Base-by-base conservation (phyloP, 2,113 vertebrate genomes). In the Paedocypris sp. region DNA sequence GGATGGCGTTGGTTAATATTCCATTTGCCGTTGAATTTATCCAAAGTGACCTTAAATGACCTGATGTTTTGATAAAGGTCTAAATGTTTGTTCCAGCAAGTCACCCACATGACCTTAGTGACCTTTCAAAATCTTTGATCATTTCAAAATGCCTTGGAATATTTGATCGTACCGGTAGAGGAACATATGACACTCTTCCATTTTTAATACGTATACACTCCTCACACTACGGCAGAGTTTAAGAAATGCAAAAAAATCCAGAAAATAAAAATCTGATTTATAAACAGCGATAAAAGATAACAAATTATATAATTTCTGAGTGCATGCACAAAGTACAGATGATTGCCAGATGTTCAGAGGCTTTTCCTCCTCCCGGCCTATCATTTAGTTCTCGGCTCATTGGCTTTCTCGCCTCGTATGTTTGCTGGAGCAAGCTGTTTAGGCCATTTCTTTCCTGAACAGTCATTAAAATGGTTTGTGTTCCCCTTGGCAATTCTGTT, bases 401-500 rank as follows among this genome's bases (percentile, higher is more conserved):
- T 85, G 82, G 78, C 75, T 80, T 79, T 73, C 77, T 68, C 71
- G 32, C 67, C 75, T 81, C 65, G 72, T 78, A 79, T 76, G 80
- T 79, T 79, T 80, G 77, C 76, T 73, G 65, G 74, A 75, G 78
- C 79, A 84, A 84, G 82, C 83, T 83, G 82, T 86, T 85, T 83
- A 79, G 82, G 79, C 74, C 78, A 80, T 84, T 82, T 81, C 78
- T 79, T 83, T 86, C 70, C 78, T 79, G 75, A 83, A 77, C 83
- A 78, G 76, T 85, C 83, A 86, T 86, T 86, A 84, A 86, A 85
- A 84, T 84, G 82, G 76, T 85, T 86, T 87, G 85, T 85, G 81
- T 83, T 86, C 83, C 85, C 83, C 84, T 75, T 69, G 79, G 82
- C 77, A 75, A 76, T 83, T 82, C 79, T 78, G 82, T 83, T 86